phyloP scores from a whole-genome alignment of 2,113 vertebrate genomes.

The Carassius carassius region DNA sequence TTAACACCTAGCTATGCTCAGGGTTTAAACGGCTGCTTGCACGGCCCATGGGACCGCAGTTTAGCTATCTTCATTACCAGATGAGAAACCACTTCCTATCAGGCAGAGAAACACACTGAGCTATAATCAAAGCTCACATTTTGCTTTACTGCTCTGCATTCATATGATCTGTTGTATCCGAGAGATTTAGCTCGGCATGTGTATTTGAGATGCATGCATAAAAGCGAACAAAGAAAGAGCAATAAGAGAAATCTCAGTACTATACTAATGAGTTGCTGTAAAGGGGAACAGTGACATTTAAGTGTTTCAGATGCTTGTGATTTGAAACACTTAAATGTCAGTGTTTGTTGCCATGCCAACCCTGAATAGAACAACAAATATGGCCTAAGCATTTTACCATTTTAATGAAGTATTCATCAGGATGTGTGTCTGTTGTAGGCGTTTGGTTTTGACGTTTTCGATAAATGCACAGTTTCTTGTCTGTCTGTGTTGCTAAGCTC shows the following conservation, averaged over 20 bases:
- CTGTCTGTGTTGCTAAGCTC: background rate
- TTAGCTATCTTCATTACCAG: conserved; percentile 69
- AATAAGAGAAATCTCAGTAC: background rate
- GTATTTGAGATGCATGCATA: background rate
- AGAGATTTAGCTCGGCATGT: conserved; percentile 39
- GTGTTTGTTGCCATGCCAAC: conserved; percentile 23
- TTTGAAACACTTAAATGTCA: background rate
- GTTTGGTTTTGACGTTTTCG: background rate
- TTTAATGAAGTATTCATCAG: background rate
- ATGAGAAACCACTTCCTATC: conserved; percentile 84
- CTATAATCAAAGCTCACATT: conserved; percentile 65
- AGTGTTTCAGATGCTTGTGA: background rate
- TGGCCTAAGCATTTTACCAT: background rate
- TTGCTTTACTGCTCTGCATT: conserved; percentile 52
- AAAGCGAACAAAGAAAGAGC: background rate
- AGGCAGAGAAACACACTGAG: conserved; percentile 59
- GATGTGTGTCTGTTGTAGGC: background rate
- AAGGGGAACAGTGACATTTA: conserved; percentile 4
- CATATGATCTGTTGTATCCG: conserved; percentile 9
- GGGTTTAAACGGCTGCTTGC: conserved; percentile 63
- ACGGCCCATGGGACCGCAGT: conserved; percentile 72
- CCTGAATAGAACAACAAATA: conserved; percentile 22
- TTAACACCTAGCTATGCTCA: conserved; percentile 36
- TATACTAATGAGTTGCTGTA: background rate
- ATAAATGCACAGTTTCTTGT: background rate